Base-by-base conservation (phyloP, 2,888 invertebrate genomes). In the Silvanus unidentatus region DNA sequence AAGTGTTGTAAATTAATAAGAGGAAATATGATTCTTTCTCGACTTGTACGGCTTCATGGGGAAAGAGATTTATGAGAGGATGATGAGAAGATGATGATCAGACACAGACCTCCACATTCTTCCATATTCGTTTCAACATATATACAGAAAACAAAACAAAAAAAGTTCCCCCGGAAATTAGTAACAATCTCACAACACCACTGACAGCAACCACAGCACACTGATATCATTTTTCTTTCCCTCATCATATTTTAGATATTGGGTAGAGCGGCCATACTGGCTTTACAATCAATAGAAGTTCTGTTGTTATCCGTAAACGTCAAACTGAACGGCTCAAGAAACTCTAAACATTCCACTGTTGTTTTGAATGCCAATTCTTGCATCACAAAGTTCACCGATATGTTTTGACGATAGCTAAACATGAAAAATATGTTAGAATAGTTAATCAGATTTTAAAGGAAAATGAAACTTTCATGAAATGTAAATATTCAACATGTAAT, bases 321-420 rank as follows among this genome's bases (percentile, higher is more conserved):
- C 68, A 92, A 79, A 74, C 81, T 82, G 73, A 88, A 86, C 66
- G 86, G 84, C 71, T 79, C 80, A 71, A 96, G 80, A 83, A 95
- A 96, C 72, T 90, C 87, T 73, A 84, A 75, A 75, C 89, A 90
- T 73, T 90, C 88, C 72, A 85, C 84, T 70, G 75, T 76, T 61
- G 86, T 83, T 66, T 84, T 82, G 80, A 95, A 94, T 69, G 88
- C 91, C 81, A 97, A 80, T 78, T 89, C 86, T 74, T 84, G 82
- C 71, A 82, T 76, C 76, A 97, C 79, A 82, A 86, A 88, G 72
- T 84, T 83, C 76, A 93, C 81, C 65, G 88, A 84, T 77, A 97
- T 81, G 74, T 79, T 82, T 76, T 91, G 95, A 68, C 95, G 94
- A 81, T 91, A 95, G 82, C 95, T 94, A 86, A 70, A 71, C 67